These are phyloP conservation scores for Zygogramma bicolorata DNA, from an alignment of 2,888 invertebrate species.

Conservation along the genomic window DNA sequence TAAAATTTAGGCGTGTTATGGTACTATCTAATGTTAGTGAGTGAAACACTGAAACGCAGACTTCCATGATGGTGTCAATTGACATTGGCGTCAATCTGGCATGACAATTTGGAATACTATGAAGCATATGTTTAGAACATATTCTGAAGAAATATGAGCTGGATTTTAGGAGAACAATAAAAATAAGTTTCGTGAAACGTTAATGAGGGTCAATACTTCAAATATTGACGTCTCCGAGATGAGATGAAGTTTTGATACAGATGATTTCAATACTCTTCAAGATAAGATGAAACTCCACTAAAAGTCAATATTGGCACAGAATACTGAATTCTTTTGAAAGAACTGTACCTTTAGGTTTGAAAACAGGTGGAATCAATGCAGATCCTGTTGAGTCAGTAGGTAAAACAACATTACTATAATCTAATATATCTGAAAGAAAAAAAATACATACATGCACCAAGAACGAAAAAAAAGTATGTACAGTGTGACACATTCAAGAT, in stretches of 20 bases:
- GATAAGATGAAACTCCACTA: neutral
- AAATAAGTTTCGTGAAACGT: neutral
- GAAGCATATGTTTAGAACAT: no score
- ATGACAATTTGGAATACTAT: no score
- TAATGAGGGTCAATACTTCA: neutral
- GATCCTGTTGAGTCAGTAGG: constrained; percentile 82
- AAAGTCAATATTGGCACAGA: constrained; percentile 3
- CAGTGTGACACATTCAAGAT: neutral
- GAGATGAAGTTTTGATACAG: neutral
- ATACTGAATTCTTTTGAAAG: neutral
- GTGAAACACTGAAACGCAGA: no score
- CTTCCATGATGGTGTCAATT: no score
- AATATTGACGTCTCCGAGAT: neutral
- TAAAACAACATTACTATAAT: constrained; percentile 80
- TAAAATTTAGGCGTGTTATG: no score
- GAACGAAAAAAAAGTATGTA: neutral
- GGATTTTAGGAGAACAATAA: no score
- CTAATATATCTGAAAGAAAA: constrained; percentile 78
- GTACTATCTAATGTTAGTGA: no score
- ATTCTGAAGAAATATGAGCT: no score
- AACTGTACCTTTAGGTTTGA: constrained; percentile 78
- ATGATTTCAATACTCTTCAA: constrained; percentile 7
- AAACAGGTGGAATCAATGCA: constrained; percentile 77
- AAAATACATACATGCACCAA: constrained; percentile 22
- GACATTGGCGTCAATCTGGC: no score